Evolutionary conservation across 1,140 invertebrate genomes (phyloP).

Genomic region (Anoplophora glabripennis): DNA sequence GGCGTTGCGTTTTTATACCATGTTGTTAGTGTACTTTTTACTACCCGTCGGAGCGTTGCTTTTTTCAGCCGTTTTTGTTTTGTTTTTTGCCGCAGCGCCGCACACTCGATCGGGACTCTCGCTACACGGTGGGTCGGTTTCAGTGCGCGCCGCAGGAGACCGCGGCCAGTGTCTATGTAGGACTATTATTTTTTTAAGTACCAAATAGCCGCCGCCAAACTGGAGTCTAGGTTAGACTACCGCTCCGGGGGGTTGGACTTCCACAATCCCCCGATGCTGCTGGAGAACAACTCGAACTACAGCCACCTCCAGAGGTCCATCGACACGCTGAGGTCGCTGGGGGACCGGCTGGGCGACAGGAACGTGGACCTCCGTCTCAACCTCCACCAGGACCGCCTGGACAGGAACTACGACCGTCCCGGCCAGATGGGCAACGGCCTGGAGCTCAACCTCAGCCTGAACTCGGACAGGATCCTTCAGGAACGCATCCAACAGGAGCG

Average conservation of each 20-base stretch:
- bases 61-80: conserved; percentile 34
- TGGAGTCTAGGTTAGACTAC: conserved; percentile 47
- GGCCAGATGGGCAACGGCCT: conserved; percentile 34
- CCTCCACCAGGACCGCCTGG: conserved; percentile 39
- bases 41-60: conserved; percentile 29
- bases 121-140: conserved; percentile 2
- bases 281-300: conserved; percentile 53
- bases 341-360: conserved; percentile 43
- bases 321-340: conserved; percentile 59
- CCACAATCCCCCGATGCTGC: conserved; percentile 43
- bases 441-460: conserved; percentile 44
- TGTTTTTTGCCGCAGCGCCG: conserved; percentile 20
- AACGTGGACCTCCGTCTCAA: conserved; percentile 45
- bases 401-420: conserved; percentile 25
- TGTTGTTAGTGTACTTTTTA: conserved; percentile 42
- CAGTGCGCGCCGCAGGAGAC: no score
- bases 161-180: conserved; percentile 1
- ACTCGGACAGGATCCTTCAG: conserved; percentile 33
- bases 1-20: conserved; percentile 38
- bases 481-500: conserved; percentile 32
- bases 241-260: conserved; percentile 46
- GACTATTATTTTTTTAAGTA: conserved; percentile 6
- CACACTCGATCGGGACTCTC: background rate
- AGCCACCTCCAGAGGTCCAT: conserved; percentile 66
- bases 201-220: conserved; percentile 20